Evolutionary conservation across 2,888 invertebrate species (phyloP).

Genomic region (Pseudeuparius sepicola): DNA sequence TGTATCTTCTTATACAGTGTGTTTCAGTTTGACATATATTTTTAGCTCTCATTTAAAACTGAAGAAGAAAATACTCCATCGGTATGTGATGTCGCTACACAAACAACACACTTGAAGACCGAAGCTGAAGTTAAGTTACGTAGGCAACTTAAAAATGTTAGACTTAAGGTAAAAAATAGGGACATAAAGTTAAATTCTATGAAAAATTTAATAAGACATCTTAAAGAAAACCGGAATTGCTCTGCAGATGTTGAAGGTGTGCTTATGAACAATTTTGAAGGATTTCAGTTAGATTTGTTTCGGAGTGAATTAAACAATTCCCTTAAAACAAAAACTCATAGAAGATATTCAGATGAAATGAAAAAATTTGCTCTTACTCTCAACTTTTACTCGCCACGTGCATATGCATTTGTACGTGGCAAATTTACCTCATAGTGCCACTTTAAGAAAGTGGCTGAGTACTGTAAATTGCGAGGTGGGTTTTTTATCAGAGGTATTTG

Average conservation of each 20-base stretch:
- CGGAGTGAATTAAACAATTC: conserved; percentile 1
- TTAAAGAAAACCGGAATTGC: neutral
- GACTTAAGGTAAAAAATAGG: conserved; percentile 4
- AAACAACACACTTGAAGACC: conserved; percentile 2
- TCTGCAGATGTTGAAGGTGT: neutral
- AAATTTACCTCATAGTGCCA: conserved; percentile 3
- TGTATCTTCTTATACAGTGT: too few relatives aligned
- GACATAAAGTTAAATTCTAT: conserved; percentile 2
- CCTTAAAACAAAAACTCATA: conserved; percentile 3
- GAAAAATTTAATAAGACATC: conserved; percentile 3
- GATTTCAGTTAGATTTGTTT: neutral
- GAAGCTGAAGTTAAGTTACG: conserved; percentile 3
- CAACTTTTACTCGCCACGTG: conserved; percentile 4
- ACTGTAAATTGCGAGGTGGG: conserved; percentile 3
- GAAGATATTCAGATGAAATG: conserved; percentile 5
- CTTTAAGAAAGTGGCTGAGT: conserved; percentile 5
- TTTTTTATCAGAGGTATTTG: conserved; percentile 8
- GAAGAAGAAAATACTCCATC: conserved; percentile 1
- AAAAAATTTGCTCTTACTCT: conserved; percentile 7
- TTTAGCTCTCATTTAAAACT: too few relatives aligned
- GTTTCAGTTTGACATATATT: too few relatives aligned
- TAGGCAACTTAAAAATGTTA: neutral
- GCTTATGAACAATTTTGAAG: conserved; percentile 7
- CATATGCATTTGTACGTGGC: neutral
- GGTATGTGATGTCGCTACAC: conserved; percentile 3